Base-by-base conservation (phyloP, 2,888 invertebrate species). In the Brenthis hecate region DNA sequence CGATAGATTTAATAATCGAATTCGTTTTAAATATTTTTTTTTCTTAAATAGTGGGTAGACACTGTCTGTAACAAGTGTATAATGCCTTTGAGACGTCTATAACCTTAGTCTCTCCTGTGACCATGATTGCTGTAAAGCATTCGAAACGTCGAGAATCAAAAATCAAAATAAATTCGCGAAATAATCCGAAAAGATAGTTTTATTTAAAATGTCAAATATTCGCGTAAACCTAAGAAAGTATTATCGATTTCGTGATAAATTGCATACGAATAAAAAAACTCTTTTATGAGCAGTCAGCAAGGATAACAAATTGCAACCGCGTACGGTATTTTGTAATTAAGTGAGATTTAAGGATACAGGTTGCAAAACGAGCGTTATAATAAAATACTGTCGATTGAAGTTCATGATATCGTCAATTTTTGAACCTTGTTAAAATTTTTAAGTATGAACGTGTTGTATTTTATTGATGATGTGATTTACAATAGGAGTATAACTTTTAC, bases 401-500 rank as follows among this genome's bases (percentile, higher is more conserved):
- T 47, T 43, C 23, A 16, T 43, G 36, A 43, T 19, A 14, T 53
- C 57, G 47, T 53, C 47, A 53, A 55, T 50, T 54, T 54, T 36
- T 61, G 28, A 16, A 23, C 19, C 61, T 61, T 62, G 55, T 54
- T 62, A 19, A 62, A 54, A 53, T 3, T 43, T 13, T 23, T 50
- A 55, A 55, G 48, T 66, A 36, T 56, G 60, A 53, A 60, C 65
- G 56, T 65, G 60, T 62, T 63, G 53, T 53, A 65, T 68, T 72
- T 72, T 66, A 70, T 70, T 70, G 58, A 56, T 60, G 57, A 54
- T 56, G 56, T 72, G 70, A 72, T 72, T 72, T 72, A 72, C 66
- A 65, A 50, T 48, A 55, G 56, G 63, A 66, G 55, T 68, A 70
- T 72, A 72, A 72, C 70, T 73, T 72, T 73, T 72, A 70, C 72